Evolutionary conservation across 53 echinoderm and acorn worm species (phyloP), one percentile per base, ranked within the genome.

Genomic region (Zoroaster sp.): DNA sequence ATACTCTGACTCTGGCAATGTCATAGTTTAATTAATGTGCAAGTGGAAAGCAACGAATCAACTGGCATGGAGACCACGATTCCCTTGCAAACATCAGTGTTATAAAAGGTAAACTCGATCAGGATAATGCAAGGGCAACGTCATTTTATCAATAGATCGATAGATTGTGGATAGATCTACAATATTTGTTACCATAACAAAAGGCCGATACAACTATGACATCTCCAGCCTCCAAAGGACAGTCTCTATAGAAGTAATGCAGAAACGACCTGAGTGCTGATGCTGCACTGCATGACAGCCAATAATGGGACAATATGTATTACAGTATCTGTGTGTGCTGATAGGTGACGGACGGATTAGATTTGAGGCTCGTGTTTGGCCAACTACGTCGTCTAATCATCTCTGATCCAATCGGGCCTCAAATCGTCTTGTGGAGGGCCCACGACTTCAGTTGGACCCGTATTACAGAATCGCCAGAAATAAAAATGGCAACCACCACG

Each of bases 141-240:
- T 59, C 8, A 23, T 34, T 78, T 78, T 53, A 78, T 78, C 59
- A 35, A 55, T 59, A 78, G 18, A 78, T 78, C 15, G 53, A 78
- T 78, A 17, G n/a, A n/a, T n/a, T n/a, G n/a, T n/a, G n/a, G n/a
- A n/a, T n/a, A n/a, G 1, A 7, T 52, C 33, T 47, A 76, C 49
- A 77, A 77, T 18, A 78, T 8, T 25, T 38, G 54, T 63, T 54
- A 31, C 39, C 55, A 59, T 78, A 36, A 78, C 55, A 78, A 78
- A 34, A 35, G 55, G 10, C 30, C 54, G 18, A 38, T 2, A 53
- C 37, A 20, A 47, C 21, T 34, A 5, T 4, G 37, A 33, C 34
- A 33, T 1, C 37, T 33, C 63, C 70, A n/a, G n/a, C 37, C 70
- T 25, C 32, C 49, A 51, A 12, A 46, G 11, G 51, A 52, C 15